Conservation (phyloP, 2,888 invertebrate species). For the Hyposoter didymator region DNA sequence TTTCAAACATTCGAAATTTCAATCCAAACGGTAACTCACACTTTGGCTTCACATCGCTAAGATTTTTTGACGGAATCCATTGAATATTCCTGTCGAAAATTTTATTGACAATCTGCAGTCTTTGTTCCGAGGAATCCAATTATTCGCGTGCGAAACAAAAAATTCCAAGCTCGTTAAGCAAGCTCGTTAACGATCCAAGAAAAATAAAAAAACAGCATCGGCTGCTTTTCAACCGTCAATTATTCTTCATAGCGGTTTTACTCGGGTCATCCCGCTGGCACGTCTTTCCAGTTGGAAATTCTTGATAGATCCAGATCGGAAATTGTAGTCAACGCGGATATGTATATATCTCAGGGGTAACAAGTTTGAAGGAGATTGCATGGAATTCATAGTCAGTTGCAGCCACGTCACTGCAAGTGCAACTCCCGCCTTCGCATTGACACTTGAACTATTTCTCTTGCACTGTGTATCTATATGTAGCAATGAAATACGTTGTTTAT, state of each 20-base stretch:
- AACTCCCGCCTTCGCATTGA: constrained; percentile 42
- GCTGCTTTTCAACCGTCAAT: neutral
- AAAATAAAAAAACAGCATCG: neutral
- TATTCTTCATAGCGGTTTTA: neutral
- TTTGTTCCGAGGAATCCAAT: no score
- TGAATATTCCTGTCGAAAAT: no score
- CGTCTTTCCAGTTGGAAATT: neutral
- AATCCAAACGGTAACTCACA: no score
- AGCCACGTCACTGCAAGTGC: constrained; percentile 11
- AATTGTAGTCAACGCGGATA: neutral
- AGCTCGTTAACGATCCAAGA: neutral
- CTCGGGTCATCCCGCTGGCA: neutral
- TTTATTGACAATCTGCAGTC: no score
- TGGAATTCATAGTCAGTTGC: constrained; percentile 52
- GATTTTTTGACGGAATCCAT: no score
- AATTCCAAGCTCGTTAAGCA: no score
- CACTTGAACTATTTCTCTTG: constrained; percentile 48
- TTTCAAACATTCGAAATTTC: neutral
- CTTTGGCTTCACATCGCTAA: no score
- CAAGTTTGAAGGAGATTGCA: constrained; percentile 51
- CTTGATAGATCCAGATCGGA: neutral
- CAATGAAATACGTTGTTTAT: constrained; percentile 7
- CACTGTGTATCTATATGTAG: neutral
- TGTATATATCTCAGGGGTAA: constrained; percentile 8
- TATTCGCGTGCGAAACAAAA: no score